phyloP scores from a whole-genome alignment of 2,888 invertebrate genomes.

The Vesta saturnalis region DNA sequence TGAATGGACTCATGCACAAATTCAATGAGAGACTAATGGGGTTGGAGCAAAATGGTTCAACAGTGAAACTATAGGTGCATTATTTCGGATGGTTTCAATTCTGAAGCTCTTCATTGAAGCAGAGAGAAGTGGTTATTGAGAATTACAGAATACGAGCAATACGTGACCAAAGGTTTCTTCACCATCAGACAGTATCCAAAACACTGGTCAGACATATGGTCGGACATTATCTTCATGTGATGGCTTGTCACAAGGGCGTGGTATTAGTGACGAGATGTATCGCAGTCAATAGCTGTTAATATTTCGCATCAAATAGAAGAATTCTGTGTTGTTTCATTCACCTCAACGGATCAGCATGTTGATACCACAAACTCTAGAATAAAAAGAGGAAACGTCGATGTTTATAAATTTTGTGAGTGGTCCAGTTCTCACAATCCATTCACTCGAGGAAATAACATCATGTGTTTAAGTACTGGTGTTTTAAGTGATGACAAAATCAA shows the following conservation, averaged over 20 bases:
- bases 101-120: not conserved
- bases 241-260: slow-evolving; percentile 35
- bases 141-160: no score
- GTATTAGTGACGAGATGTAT: slow-evolving; percentile 36
- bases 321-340: slow-evolving; percentile 20
- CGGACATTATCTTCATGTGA: no score
- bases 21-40: no score
- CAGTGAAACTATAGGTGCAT: not conserved
- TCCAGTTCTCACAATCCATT: not conserved
- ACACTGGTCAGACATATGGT: not conserved
- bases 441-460: not conserved
- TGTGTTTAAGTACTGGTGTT: slow-evolving; percentile 7
- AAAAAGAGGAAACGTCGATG: not conserved
- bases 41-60: no score
- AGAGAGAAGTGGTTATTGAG: not conserved
- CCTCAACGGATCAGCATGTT: slow-evolving; percentile 31
- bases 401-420: slow-evolving; percentile 3
- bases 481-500: slow-evolving; percentile 4
- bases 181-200: not conserved
- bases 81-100: not conserved
- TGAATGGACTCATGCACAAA: not conserved
- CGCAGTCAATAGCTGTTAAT: slow-evolving; percentile 22
- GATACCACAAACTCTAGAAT: not conserved
- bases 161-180: no score
- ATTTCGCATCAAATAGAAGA: slow-evolving; percentile 43